A percentile compares a stretch with the other conserved stretches of the same genome.
Conservation (phyloP, 2,113 vertebrate species). For the Excalfactoria chinensis region DNA sequence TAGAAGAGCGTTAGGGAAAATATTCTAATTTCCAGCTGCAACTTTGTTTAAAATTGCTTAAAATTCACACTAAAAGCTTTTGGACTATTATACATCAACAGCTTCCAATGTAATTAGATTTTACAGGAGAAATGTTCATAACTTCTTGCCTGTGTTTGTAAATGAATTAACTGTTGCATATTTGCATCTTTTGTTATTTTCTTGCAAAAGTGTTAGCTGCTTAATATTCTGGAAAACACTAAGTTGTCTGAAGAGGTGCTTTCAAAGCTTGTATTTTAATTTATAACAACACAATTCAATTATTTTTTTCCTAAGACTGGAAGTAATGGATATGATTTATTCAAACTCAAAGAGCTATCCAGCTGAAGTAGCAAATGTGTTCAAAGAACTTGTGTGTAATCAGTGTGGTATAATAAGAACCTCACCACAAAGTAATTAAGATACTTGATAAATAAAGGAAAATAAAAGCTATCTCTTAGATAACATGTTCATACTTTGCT, state of each 20-base stretch:
- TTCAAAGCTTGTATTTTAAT: slow-evolving; percentile 2
- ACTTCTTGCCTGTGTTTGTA: background rate
- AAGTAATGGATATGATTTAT: background rate
- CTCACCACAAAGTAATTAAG: background rate
- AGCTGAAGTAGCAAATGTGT: background rate
- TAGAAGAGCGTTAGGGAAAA: background rate
- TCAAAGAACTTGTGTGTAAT: background rate
- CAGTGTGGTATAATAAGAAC: background rate
- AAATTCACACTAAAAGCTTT: background rate
- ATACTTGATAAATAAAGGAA: background rate
- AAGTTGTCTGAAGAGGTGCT: background rate
- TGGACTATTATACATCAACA: background rate
- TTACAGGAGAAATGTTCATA: background rate
- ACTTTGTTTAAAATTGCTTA: background rate
- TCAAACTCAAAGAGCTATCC: background rate
- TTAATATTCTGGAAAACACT: background rate
- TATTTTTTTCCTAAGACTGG: background rate
- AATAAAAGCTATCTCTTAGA: background rate
- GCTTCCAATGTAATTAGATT: background rate
- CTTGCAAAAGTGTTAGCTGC: background rate
- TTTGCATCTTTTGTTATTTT: background rate
- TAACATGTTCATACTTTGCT: background rate
- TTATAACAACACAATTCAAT: background rate
- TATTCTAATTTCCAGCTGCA: background rate
- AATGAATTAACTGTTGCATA: background rate